A percentile compares a stretch with the other conserved stretches of the same genome.
These are phyloP conservation scores for Mercenaria mercenaria DNA, from an alignment of 1,140 invertebrate genomes.

Conservation along the genomic window DNA sequence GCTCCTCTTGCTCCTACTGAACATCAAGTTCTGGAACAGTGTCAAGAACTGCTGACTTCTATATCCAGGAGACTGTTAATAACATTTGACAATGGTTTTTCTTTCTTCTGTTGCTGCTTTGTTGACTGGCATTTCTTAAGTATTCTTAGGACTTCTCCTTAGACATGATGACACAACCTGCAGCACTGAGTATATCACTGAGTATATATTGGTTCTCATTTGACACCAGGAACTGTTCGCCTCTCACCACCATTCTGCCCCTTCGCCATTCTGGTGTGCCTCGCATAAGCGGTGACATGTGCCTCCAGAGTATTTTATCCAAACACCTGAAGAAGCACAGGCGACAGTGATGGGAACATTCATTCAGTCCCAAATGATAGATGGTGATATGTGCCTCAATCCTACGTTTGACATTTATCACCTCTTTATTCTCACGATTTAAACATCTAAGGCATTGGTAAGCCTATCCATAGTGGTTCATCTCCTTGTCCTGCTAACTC, in stretches of 20 bases:
- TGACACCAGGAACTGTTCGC: background rate
- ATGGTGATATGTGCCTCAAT: background rate
- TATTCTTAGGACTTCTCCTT: background rate
- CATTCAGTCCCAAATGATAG: background rate
- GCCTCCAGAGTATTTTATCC: background rate
- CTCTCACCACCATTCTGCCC: background rate
- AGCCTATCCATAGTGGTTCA: background rate
- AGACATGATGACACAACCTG: background rate
- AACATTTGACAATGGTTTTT: background rate
- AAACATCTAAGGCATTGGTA: background rate
- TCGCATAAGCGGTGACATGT: background rate
- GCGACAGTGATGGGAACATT: background rate
- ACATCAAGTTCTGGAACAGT: background rate
- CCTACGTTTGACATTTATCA: background rate
- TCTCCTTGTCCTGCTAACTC: background rate
- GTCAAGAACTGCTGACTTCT: background rate
- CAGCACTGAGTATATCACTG: background rate
- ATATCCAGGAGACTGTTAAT: background rate
- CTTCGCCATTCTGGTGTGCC: background rate
- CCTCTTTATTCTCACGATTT: background rate
- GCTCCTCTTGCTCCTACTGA: background rate
- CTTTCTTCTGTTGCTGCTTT: background rate
- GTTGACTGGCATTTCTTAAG: background rate
- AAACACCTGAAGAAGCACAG: conserved; percentile 2
- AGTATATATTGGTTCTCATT: background rate